Evolutionary conservation across 2,888 invertebrate species (phyloP), one percentile per base, ranked within the genome.

Genomic region (Drosophila cracens): DNA sequence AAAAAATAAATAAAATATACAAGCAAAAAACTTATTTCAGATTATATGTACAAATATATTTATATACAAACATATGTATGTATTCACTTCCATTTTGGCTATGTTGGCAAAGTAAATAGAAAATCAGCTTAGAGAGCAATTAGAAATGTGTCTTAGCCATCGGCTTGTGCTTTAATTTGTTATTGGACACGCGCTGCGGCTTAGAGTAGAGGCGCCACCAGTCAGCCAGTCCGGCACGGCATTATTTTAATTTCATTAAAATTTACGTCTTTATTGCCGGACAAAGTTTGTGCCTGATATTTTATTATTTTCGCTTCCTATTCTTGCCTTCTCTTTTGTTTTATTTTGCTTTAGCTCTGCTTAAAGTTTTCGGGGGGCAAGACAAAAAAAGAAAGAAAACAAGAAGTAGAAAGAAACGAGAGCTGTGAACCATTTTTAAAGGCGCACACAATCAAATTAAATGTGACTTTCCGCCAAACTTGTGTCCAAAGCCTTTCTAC

Each of bases 241-340:
- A 59, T 72, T 74, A 76, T 72, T 76, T 79, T 75, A 80, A 85
- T 82, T 85, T 80, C 74, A 82, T 80, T 78, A 70, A 74, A 79
- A 75, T 75, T 75, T 74, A 33, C 58, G 53, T 67, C 68, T 58
- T 82, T 77, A 73, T 76, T 68, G 78, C 75, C 70, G 52, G 68
- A 71, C 58, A 74, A 79, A 82, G 71, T 80, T 82, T 83, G 31
- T 62, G 54, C 58, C 33, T n/a, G 54, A 65, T 72, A 70, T 76
- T 71, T 71, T 64, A 64, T 51, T 59, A 60, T 51, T 48, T 66
- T 60, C 43, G 21, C 29, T 48, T 33, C 38, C 13, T 16, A 25
- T 66, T 62, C 38, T 60, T 52, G 57, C 27, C 21, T 59, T 60
- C 13, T 18, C 21, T 27, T 51, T 46, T 29, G 40, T 18, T 33